These are phyloP conservation scores for Platynereis dumerilii DNA, from an alignment of 2,888 invertebrate species.

Conservation along the genomic window DNA sequence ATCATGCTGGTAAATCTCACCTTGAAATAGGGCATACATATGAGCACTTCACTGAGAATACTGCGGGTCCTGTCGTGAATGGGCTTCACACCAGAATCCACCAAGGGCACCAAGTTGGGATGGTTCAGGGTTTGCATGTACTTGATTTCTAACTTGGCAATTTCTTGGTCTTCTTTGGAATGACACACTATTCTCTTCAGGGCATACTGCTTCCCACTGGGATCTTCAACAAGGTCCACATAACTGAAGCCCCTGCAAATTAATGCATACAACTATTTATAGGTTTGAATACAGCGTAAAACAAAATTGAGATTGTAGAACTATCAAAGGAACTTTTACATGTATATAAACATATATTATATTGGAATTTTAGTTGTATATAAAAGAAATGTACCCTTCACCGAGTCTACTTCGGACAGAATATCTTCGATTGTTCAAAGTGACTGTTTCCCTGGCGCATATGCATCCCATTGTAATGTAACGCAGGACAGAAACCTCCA, in stretches of 20 bases:
- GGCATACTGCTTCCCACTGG: slow-evolving; percentile 73
- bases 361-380: too few species aligned
- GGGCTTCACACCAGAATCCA: slow-evolving; percentile 71
- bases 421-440: not conserved
- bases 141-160: slow-evolving; percentile 76
- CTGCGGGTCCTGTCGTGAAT: slow-evolving; percentile 55
- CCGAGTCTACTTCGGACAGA: slow-evolving; percentile 5
- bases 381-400: slow-evolving; percentile 10
- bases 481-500: not conserved
- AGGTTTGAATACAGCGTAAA: not conserved
- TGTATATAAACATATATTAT: too few species aligned
- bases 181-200: slow-evolving; percentile 83
- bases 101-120: slow-evolving; percentile 76
- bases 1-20: slow-evolving; percentile 61
- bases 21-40: slow-evolving; percentile 78
- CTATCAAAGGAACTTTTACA: too few species aligned
- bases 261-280: not conserved
- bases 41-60: slow-evolving; percentile 72
- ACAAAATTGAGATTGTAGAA: not conserved
- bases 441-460: slow-evolving; percentile 10
- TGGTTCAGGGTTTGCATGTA: slow-evolving; percentile 75
- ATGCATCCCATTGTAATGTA: slow-evolving; percentile 9
- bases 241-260: slow-evolving; percentile 78
- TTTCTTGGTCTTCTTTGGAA: slow-evolving; percentile 75
- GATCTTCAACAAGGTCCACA: slow-evolving; percentile 78